Percentiles rank a stretch among this genome's conserved stretches.
phyloP scores from a whole-genome alignment of 2,888 invertebrate species.

The Thecocarcelia acutangulata region DNA sequence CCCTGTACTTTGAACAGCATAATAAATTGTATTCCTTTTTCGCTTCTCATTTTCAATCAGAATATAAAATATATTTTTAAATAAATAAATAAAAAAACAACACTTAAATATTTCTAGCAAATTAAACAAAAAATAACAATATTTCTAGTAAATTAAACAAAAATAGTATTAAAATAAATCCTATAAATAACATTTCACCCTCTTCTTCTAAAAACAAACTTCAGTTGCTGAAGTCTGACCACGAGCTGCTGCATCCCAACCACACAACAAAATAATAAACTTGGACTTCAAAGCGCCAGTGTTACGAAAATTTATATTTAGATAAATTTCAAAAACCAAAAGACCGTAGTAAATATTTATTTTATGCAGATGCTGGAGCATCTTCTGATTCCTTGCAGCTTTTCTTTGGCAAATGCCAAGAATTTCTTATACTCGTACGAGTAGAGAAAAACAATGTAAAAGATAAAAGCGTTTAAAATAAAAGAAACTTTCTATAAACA shows the following conservation, averaged over 20 bases:
- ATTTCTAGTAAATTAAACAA: conserved; percentile 49
- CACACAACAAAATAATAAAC: conserved; percentile 13
- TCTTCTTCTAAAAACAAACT: background rate
- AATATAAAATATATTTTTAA: conserved; percentile 22
- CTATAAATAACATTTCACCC: conserved; percentile 27
- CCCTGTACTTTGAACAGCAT: too few species aligned
- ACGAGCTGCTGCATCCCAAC: conserved; percentile 3
- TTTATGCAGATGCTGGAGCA: conserved; percentile 13
- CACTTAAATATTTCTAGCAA: background rate
- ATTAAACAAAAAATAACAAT: conserved; percentile 17
- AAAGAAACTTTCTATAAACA: too few species aligned
- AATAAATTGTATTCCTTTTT: too few species aligned
- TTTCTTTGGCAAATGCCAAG: too few species aligned
- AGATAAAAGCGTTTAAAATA: too few species aligned
- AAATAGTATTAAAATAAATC: conserved; percentile 44
- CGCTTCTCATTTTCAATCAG: too few species aligned
- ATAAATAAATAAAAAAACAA: background rate
- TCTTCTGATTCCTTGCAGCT: too few species aligned
- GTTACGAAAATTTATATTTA: conserved; percentile 13
- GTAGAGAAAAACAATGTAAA: too few species aligned
- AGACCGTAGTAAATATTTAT: background rate
- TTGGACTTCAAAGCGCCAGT: conserved; percentile 22
- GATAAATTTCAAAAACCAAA: background rate
- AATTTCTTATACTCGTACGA: too few species aligned
- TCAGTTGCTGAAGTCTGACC: conserved; percentile 6